A percentile compares a stretch with the other conserved stretches of the same genome.
Conservation (phyloP, 1,140 invertebrate species). For the Drosophila pandora region DNA sequence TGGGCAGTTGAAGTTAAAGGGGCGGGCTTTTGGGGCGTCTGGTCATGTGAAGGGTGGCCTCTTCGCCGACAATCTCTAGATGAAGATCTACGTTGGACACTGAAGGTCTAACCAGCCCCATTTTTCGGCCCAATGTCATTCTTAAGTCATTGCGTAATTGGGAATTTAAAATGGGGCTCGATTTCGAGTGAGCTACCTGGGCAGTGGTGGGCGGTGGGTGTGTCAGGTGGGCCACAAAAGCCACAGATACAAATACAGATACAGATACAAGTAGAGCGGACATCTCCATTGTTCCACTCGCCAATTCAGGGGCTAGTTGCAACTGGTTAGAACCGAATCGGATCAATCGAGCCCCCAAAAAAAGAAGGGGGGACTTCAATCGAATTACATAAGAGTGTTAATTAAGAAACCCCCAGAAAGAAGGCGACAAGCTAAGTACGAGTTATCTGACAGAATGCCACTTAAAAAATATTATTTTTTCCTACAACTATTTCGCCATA, state of each 20-base stretch:
- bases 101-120: constrained; percentile 46
- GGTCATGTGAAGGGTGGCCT: constrained; percentile 24
- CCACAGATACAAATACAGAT: constrained; percentile 1
- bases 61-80: not conserved
- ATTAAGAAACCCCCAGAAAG: not conserved
- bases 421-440: not conserved
- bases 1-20: constrained; percentile 6
- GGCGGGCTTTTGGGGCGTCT: not conserved
- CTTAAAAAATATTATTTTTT: not conserved
- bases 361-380: not conserved
- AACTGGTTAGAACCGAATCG: constrained; percentile 59
- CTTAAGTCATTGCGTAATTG: constrained; percentile 28
- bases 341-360: constrained; percentile 16
- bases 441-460: not conserved
- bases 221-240: constrained; percentile 5
- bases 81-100: constrained; percentile 8
- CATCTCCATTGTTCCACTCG: constrained; percentile 38
- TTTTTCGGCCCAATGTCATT: constrained; percentile 56
- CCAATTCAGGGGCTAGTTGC: constrained; percentile 50
- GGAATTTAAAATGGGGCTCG: constrained; percentile 1
- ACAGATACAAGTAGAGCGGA: constrained; percentile 41
- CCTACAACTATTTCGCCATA: not conserved
- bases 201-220: no score
- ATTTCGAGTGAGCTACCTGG: not conserved
- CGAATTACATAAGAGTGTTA: no score